Evolutionary conservation across 2,797 vertebrate species (phyloP), one percentile per base, ranked within the genome.

Genomic region (Urophycis tenuis): DNA sequence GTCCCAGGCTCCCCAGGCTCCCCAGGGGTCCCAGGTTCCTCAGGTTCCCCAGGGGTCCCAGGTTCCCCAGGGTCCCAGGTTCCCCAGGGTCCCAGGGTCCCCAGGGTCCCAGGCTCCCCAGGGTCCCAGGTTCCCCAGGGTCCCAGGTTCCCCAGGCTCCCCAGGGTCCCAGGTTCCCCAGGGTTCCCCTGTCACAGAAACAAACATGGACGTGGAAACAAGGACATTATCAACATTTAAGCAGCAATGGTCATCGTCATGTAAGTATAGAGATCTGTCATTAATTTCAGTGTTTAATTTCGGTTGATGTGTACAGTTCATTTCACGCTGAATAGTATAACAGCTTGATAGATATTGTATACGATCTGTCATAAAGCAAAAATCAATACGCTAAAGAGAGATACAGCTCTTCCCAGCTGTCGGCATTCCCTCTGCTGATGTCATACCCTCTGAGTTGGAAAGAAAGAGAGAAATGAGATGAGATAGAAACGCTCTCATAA

Each of bases 401-500:
- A 11, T 19, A 49, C 11, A 11, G 45, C 45, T 49, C 15, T 49
- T 49, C 15, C 15, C 45, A 39, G 36, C 36, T 12, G 3, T 12
- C 36, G 14, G 36, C 36, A 12, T 39, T 12, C 9, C 45, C 45
- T 49, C 45, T 5, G 17, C 45, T 19, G 36, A 39, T 11, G 45
- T 49, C 45, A 49, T 19, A 22, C 45, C 45, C 5, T 39, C 45
- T 6, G 17, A 49, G 41, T 49, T 49, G 17, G 75, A 41, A 12
- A 75, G 22, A 45, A 67, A 36, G 22, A 77, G 45, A 32, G 41
- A 81, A 78, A 64, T 41, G 30, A 70, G 15, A 34, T 71, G 72
- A 41, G 78, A 73, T 79, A 79, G 80, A 80, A 22, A 72, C 81
- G 72, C 85, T 87, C 87, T 90, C 25, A 73, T 88, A 92, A 91